A percentile compares a stretch with the other conserved stretches of the same genome.
These are phyloP conservation scores for Nothura maculosa DNA, from an alignment of 2,797 vertebrate genomes.

Conservation along the genomic window DNA sequence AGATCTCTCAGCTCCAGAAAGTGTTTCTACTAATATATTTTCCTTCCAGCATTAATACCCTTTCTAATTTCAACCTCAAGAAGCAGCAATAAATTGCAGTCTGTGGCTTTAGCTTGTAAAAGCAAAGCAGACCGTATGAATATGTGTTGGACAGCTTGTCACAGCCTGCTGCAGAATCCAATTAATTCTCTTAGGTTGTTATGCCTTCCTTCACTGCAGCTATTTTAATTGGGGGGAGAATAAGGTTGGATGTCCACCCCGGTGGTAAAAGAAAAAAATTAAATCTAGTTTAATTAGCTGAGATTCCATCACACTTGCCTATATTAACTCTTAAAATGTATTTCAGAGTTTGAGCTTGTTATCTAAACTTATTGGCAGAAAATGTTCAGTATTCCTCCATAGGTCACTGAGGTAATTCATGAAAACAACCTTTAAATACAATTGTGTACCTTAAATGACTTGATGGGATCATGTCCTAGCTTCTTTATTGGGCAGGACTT, in stretches of 20 bases:
- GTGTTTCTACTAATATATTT: slow-evolving; percentile 59
- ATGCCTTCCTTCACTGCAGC: slow-evolving; percentile 4
- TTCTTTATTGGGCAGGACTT: accelerated
- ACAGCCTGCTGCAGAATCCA: slow-evolving; percentile 60
- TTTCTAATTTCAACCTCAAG: slow-evolving; percentile 57
- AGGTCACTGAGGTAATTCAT: neutral
- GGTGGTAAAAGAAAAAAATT: slow-evolving; percentile 1
- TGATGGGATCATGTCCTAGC: neutral
- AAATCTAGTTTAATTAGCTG: slow-evolving; percentile 28
- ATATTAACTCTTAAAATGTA: neutral
- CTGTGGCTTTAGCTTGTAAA: slow-evolving; percentile 47
- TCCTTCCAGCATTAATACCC: slow-evolving; percentile 47
- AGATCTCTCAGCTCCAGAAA: slow-evolving; percentile 31
- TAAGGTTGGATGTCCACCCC: neutral
- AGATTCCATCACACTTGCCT: neutral
- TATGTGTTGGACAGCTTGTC: slow-evolving; percentile 43
- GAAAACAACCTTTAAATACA: neutral
- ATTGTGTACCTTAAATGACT: neutral
- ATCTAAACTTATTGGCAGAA: neutral
- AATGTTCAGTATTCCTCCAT: neutral
- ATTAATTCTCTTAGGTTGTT: slow-evolving; percentile 66
- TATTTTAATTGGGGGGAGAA: neutral
- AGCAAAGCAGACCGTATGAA: neutral
- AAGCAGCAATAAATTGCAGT: slow-evolving; percentile 59
- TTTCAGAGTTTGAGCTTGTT: neutral